phyloP scores from a whole-genome alignment of 2,888 invertebrate species.

The Cryptocephalus moraei region DNA sequence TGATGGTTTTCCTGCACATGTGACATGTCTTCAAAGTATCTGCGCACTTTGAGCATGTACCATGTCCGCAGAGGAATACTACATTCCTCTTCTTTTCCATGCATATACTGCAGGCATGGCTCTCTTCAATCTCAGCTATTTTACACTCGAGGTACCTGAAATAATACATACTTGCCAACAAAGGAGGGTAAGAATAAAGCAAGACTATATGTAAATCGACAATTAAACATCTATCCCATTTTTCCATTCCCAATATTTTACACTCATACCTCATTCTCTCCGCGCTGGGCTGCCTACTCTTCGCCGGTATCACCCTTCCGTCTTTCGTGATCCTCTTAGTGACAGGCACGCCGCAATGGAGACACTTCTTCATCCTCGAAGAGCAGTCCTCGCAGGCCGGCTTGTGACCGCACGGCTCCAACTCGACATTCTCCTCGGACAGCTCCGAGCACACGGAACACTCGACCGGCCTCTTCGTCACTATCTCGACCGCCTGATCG shows the following conservation, averaged over 20 bases:
- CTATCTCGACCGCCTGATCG: neutral
- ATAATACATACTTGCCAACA: too few species aligned
- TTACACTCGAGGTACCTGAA: constrained; percentile 55
- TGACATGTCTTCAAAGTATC: constrained; percentile 74
- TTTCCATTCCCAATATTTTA: too few species aligned
- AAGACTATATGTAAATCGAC: too few species aligned
- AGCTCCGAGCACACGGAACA: constrained; percentile 65
- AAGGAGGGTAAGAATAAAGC: too few species aligned
- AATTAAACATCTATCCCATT: too few species aligned
- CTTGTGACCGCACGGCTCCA: constrained; percentile 66
- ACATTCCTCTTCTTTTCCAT: constrained; percentile 76
- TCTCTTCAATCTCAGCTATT: constrained; percentile 79
- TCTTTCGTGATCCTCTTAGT: constrained; percentile 45
- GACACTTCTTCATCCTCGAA: constrained; percentile 66
- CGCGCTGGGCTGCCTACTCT: constrained; percentile 51
- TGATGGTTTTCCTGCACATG: constrained; percentile 73
- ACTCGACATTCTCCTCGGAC: constrained; percentile 48
- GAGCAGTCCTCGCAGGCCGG: constrained; percentile 68
- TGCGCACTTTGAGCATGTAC: constrained; percentile 73
- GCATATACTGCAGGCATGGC: constrained; percentile 76
- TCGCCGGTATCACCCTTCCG: constrained; percentile 39
- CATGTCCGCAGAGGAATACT: constrained; percentile 82
- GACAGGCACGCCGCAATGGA: constrained; percentile 54
- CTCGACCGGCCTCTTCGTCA: constrained; percentile 40
- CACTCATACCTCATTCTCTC: constrained; percentile 45